phyloP scores from a whole-genome alignment of 2,113 vertebrate genomes.

The Crotophaga sulcirostris region DNA sequence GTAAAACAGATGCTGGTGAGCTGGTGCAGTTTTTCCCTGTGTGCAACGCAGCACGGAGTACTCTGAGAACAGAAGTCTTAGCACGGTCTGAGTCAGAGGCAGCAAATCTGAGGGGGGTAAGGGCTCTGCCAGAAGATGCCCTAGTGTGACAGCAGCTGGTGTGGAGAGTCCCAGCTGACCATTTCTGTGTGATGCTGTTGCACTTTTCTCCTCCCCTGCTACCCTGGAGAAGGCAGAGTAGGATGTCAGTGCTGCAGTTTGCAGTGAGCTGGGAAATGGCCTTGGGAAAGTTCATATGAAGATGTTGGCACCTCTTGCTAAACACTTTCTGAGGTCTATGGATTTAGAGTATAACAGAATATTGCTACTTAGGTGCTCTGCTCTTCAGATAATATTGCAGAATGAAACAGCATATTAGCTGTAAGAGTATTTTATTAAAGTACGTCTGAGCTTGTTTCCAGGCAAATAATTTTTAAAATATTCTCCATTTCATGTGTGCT shows the following conservation, averaged over 20 bases:
- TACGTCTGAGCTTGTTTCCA: neutral
- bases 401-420: slow-evolving; percentile 36
- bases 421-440: slow-evolving; percentile 37
- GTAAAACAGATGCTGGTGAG: neutral
- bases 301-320: neutral
- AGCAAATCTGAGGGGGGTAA: neutral
- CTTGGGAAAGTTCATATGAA: neutral
- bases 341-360: neutral
- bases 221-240: too few relatives aligned
- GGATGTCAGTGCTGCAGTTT: neutral
- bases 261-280: neutral
- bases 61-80: neutral
- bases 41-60: neutral
- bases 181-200: neutral
- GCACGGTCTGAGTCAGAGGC: neutral
- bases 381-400: neutral
- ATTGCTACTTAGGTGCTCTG: neutral
- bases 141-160: neutral
- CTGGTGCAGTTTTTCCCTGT: neutral
- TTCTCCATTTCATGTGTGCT: slow-evolving; percentile 7
- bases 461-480: slow-evolving; percentile 29
- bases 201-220: neutral
- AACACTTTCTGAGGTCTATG: neutral
- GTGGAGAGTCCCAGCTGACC: rapidly evolving
- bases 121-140: rapidly evolving